Base-by-base conservation (phyloP, 2,113 vertebrate species). In the Ceratotherium simum region DNA sequence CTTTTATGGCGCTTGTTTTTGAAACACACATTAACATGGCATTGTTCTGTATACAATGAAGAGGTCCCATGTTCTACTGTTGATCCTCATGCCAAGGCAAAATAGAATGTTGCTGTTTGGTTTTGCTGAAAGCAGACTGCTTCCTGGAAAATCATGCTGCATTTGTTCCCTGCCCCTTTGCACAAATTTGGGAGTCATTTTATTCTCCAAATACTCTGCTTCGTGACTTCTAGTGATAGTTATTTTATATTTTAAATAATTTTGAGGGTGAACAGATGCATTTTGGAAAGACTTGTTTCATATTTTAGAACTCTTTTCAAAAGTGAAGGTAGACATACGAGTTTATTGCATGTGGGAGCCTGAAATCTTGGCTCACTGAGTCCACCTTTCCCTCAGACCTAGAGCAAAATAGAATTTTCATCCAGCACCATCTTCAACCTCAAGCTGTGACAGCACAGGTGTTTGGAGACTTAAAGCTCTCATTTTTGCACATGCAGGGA, bases 391-490 rank as follows among this genome's bases (percentile, higher is more conserved):
- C 51, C 56, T 95, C 75, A 94, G 31, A 90, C 56, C 46, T 46
- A 84, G 46, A 81, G 33, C 56, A 90, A 67, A 90, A 88, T 10
- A 90, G 90, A 88, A 82, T 96, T 95, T 96, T 79, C 83, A 90
- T 92, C 76, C 86, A 93, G 87, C 56, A 96, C 20, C 67, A 36
- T 79, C 64, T 97, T 78, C 95, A 60, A 95, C 51, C 72, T 69
- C 79, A 95, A 96, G 87, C 79, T 96, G 91, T 29, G 82, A 92
- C 21, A 96, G 69, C 92, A 94, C 96, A 98, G 96, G 97, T 98
- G 92, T 98, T 96, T 96, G 93, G 96, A 97, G 86, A 31, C 42
- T 88, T 80, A 39, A 36, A n/a, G 8, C 48, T 96, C 56, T 94
- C 67, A 82, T 80, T 95, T 96, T 85, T 96, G 82, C 72, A 86